Conservation (phyloP, 2,888 invertebrate genomes). For the Heliconius hortense region DNA sequence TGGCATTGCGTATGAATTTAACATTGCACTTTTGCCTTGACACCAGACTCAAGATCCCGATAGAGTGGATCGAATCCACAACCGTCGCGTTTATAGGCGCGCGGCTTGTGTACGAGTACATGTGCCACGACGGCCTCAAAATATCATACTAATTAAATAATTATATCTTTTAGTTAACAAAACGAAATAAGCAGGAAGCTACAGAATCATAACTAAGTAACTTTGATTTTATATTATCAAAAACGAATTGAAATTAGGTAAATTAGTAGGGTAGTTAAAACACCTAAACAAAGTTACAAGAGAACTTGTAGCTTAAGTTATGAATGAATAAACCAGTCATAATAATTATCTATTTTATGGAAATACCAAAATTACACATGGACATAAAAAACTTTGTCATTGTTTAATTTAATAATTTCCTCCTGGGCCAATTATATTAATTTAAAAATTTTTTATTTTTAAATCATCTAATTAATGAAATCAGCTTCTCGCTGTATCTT, state of each 20-base stretch:
- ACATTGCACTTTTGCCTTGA: too few relatives aligned
- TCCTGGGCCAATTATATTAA: conserved; percentile 21
- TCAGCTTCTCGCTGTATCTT: too few relatives aligned
- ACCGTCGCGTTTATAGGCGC: too few relatives aligned
- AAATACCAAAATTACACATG: conserved; percentile 27
- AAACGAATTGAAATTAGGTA: background rate
- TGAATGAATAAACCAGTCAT: conserved; percentile 1
- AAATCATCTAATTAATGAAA: background rate
- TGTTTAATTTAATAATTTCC: conserved; percentile 41
- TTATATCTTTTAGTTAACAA: too few relatives aligned
- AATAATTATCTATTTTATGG: background rate
- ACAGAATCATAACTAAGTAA: background rate
- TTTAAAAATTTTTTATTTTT: background rate
- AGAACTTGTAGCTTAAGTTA: background rate
- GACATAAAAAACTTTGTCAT: conserved; percentile 12
- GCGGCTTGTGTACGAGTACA: too few relatives aligned
- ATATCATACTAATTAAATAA: too few relatives aligned
- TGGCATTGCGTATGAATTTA: too few relatives aligned
- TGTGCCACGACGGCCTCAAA: too few relatives aligned
- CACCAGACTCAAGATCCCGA: too few relatives aligned
- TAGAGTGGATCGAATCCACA: too few relatives aligned
- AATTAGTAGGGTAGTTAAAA: background rate
- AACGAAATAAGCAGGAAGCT: too few relatives aligned
- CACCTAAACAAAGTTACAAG: background rate
- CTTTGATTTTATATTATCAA: conserved; percentile 9